Conservation (phyloP, 2,888 invertebrate genomes). For the Tridacna crocea region DNA sequence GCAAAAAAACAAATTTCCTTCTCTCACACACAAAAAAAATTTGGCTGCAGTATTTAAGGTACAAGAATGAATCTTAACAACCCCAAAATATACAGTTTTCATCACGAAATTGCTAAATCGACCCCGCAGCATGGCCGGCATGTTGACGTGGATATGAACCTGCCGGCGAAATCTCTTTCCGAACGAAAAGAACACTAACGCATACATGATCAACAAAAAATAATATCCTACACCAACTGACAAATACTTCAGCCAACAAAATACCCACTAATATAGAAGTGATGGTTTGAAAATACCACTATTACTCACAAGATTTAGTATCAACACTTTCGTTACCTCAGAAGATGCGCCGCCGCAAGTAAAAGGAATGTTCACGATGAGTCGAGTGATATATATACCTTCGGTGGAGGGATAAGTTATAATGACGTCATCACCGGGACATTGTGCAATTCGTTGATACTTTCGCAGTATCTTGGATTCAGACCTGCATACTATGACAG, state of each 20-base stretch:
- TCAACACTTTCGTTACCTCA: conserved; percentile 35
- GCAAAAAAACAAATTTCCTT: not conserved
- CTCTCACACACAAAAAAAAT: too few relatives aligned
- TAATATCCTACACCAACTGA: not conserved
- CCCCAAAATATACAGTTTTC: not conserved
- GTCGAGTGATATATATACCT: conserved; percentile 76
- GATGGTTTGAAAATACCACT: not conserved
- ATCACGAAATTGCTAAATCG: not conserved
- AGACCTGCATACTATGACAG: not conserved
- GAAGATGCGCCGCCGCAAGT: conserved; percentile 59
- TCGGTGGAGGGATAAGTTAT: conserved; percentile 66
- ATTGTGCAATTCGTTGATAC: conserved; percentile 45
- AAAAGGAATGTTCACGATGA: conserved; percentile 69
- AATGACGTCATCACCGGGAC: conserved; percentile 70
- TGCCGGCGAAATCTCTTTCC: not conserved
- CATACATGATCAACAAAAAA: not conserved
- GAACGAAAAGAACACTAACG: not conserved
- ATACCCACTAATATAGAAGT: not conserved
- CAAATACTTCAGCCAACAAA: not conserved
- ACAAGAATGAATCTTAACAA: not conserved
- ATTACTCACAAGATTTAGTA: conserved; percentile 40
- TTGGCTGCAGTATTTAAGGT: not conserved
- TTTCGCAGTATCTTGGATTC: conserved; percentile 3
- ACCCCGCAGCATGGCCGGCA: conserved; percentile 10
- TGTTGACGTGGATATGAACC: conserved; percentile 33